Conservation (phyloP, 2,797 vertebrate genomes). For the Macrochelys suwanniensis region DNA sequence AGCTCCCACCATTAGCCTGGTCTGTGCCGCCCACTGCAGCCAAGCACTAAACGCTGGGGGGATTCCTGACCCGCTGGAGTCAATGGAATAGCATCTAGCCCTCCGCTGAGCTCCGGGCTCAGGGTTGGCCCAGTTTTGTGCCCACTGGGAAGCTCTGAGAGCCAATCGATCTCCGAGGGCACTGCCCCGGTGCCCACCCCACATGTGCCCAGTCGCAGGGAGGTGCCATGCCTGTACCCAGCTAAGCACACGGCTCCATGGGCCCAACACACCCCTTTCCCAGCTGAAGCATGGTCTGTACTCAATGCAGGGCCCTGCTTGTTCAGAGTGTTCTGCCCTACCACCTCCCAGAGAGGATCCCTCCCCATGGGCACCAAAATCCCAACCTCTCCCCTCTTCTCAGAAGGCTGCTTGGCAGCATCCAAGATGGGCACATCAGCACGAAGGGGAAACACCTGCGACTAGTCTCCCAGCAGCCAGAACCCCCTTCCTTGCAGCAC, state of each 20-base stretch:
- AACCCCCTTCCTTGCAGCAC: accelerated
- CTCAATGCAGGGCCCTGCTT: background rate
- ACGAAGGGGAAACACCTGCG: too few species aligned
- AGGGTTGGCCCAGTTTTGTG: background rate
- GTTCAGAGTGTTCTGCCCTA: background rate
- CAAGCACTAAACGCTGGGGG: background rate
- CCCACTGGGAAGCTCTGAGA: background rate
- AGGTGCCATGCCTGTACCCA: accelerated
- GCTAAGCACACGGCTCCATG: accelerated
- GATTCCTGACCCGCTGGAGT: background rate
- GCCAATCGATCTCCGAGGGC: accelerated
- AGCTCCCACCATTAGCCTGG: too few species aligned
- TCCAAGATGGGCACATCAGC: background rate
- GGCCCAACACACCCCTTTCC: background rate
- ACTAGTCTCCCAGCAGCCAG: background rate
- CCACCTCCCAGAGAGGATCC: background rate
- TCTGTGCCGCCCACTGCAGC: background rate
- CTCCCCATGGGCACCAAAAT: background rate
- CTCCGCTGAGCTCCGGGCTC: background rate
- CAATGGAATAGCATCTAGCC: background rate
- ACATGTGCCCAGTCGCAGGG: background rate
- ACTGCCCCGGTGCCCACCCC: background rate
- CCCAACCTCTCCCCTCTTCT: background rate
- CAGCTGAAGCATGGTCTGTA: background rate
- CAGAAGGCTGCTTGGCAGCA: accelerated